These are phyloP conservation scores for Samia ricini DNA, from an alignment of 1,140 invertebrate species.

Conservation along the genomic window DNA sequence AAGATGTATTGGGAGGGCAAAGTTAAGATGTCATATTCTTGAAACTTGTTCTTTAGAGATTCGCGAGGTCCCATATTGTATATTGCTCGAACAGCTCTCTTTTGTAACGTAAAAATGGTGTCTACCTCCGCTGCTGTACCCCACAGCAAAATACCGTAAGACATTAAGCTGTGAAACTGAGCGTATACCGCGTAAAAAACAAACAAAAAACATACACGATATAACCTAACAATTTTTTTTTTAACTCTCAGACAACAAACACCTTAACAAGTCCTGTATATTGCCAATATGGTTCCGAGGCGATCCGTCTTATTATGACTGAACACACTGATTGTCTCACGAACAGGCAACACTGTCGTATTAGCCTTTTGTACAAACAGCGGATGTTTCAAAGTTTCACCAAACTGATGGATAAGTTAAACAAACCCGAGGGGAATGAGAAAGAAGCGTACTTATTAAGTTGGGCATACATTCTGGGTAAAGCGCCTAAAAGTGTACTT, in stretches of 20 bases:
- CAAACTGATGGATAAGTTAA: slow-evolving; percentile 62
- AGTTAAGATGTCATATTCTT: no score
- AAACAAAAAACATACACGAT: no score
- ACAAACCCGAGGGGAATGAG: slow-evolving; percentile 48
- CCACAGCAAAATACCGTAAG: no score
- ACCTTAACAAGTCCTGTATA: slow-evolving; percentile 48
- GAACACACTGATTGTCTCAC: slow-evolving; percentile 58
- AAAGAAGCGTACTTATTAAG: slow-evolving; percentile 80
- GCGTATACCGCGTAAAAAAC: no score
- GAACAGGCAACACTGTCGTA: slow-evolving; percentile 58
- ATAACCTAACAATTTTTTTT: neutral
- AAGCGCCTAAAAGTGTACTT: slow-evolving; percentile 80
- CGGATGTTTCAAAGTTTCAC: slow-evolving; percentile 81
- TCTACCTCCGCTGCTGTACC: no score
- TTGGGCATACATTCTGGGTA: slow-evolving; percentile 81
- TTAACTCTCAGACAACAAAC: slow-evolving; percentile 57
- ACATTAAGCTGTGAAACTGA: no score
- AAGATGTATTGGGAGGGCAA: no score
- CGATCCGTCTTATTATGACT: slow-evolving; percentile 70
- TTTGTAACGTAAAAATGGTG: no score
- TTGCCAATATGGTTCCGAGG: slow-evolving; percentile 50
- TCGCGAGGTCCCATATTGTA: no score
- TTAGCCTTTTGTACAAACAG: slow-evolving; percentile 79
- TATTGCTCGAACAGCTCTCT: no score
- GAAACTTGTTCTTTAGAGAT: no score